Conservation (phyloP, 2,888 invertebrate genomes). For the Tromatobia lineatoria region DNA sequence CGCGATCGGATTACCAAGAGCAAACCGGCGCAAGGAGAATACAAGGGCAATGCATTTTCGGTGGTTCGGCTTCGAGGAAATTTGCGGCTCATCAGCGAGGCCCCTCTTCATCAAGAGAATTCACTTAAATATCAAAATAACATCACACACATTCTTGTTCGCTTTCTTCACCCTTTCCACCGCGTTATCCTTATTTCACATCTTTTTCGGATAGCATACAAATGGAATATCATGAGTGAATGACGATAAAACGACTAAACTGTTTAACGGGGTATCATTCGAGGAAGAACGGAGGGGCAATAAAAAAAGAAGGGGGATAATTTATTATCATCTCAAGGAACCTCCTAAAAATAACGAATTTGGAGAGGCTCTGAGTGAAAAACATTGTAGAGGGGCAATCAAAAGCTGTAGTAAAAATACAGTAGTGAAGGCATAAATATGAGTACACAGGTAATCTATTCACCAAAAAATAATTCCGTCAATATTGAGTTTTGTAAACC, state of each 20-base stretch:
- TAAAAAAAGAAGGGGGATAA: neutral
- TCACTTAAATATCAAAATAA: slow-evolving; percentile 49
- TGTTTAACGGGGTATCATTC: neutral
- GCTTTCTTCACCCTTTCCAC: neutral
- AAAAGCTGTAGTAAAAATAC: neutral
- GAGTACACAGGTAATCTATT: too few species aligned
- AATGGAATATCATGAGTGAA: slow-evolving; percentile 8
- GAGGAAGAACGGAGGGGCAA: neutral
- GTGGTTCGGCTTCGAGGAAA: slow-evolving; percentile 57
- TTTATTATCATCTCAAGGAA: neutral
- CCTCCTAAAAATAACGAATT: neutral
- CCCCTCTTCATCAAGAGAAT: slow-evolving; percentile 50
- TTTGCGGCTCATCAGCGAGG: slow-evolving; percentile 41
- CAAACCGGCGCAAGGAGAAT: slow-evolving; percentile 47
- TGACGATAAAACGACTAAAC: neutral
- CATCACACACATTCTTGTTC: neutral
- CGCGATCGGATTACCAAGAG: slow-evolving; percentile 69
- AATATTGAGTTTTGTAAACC: too few species aligned
- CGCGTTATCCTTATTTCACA: neutral
- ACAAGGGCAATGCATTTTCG: slow-evolving; percentile 35
- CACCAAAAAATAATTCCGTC: too few species aligned
- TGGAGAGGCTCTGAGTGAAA: neutral
- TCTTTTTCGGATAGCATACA: neutral
- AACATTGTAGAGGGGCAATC: neutral
- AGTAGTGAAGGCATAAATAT: neutral